Percentiles rank a stretch among this genome's conserved stretches.
These are phyloP conservation scores for Dasyurus viverrinus DNA, from an alignment of 2,113 vertebrate species.

Conservation along the genomic window DNA sequence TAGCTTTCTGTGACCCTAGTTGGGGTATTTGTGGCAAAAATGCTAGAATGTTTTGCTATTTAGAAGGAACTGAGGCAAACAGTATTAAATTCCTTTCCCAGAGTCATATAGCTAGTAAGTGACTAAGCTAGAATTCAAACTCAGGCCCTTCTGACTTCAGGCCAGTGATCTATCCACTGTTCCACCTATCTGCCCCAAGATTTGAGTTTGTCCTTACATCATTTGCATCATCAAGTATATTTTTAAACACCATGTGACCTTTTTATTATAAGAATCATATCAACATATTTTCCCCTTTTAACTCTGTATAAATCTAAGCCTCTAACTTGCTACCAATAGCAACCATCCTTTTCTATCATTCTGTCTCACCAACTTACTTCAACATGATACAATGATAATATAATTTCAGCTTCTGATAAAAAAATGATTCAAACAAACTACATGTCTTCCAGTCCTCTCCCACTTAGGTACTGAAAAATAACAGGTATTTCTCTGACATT, in stretches of 20 bases:
- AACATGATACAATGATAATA: conserved; percentile 35
- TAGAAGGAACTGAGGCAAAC: no score
- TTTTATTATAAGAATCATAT: conserved; percentile 28
- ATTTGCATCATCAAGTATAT: conserved; percentile 16
- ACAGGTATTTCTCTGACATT: conserved; percentile 8
- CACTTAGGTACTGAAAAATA: conserved; percentile 33
- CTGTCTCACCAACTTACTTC: conserved; percentile 46
- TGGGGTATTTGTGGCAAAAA: no score
- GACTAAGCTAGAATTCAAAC: background rate
- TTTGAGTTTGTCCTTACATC: background rate
- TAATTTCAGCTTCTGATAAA: conserved; percentile 11
- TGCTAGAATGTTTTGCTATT: no score
- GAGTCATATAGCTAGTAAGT: background rate
- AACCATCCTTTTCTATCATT: conserved; percentile 36
- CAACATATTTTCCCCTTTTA: conserved; percentile 31
- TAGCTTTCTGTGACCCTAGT: no score
- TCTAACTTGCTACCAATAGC: conserved; percentile 45
- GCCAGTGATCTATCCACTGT: background rate
- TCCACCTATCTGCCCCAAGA: background rate
- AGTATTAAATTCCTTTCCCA: no score
- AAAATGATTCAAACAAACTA: background rate
- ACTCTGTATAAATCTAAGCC: conserved; percentile 29
- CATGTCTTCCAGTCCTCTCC: background rate
- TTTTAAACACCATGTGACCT: conserved; percentile 4
- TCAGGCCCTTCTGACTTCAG: background rate